Evolutionary conservation across 1,140 invertebrate species (phyloP).

Genomic region (Meloidogyne chitwoodi): DNA sequence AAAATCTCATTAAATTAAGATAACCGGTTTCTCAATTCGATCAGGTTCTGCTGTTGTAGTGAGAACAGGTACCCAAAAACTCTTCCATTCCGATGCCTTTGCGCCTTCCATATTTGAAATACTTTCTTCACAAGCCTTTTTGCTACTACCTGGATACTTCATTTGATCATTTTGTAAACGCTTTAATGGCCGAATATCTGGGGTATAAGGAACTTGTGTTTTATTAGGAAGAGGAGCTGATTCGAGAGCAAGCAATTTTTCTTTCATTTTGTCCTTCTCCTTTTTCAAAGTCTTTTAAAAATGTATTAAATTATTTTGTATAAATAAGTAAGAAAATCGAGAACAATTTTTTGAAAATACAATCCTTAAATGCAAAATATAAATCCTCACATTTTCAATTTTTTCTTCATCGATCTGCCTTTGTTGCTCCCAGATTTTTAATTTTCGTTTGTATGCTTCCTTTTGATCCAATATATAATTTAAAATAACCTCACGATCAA

Average conservation of each 20-base stretch:
- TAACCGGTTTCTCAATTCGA: conserved; percentile 75
- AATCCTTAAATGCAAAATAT: conserved; percentile 12
- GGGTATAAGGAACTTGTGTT: conserved; percentile 59
- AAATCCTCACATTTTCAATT: conserved; percentile 10
- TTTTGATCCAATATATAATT: conserved; percentile 94
- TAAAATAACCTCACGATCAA: conserved; percentile 93
- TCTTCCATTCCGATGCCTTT: conserved; percentile 75
- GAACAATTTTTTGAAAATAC: too few relatives aligned
- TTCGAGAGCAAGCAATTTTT: conserved; percentile 67
- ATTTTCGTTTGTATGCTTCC: conserved; percentile 78
- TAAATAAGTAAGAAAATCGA: too few relatives aligned
- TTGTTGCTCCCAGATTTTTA: conserved; percentile 89
- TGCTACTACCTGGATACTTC: neutral
- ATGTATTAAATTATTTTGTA: neutral
- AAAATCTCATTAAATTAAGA: conserved; percentile 24
- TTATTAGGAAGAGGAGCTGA: conserved; percentile 45
- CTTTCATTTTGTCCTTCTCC: conserved; percentile 68
- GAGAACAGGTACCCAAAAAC: conserved; percentile 93
- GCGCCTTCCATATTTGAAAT: conserved; percentile 59
- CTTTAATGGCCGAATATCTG: neutral
- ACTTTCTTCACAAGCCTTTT: conserved; percentile 27
- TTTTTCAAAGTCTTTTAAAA: conserved; percentile 67
- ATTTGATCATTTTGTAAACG: conserved; percentile 5
- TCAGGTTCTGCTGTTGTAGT: conserved; percentile 73
- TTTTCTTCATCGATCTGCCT: conserved; percentile 46